These are phyloP conservation scores for Bos indicus DNA, from an alignment of 2,113 vertebrate species.

Conservation along the genomic window DNA sequence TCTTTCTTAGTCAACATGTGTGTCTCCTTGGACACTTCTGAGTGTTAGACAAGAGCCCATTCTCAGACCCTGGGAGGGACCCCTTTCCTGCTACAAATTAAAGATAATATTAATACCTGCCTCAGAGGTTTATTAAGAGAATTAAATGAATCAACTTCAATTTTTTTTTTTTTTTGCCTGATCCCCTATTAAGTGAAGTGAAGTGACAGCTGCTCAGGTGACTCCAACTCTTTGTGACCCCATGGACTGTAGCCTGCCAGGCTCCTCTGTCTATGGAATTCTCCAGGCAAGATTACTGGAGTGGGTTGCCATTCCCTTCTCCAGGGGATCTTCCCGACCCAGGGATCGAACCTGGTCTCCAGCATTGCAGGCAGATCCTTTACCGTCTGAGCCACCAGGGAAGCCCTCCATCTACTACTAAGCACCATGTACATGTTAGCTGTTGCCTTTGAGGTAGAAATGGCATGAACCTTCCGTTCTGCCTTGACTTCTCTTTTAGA, in stretches of 20 bases:
- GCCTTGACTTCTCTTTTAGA: background rate
- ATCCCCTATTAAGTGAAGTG: background rate
- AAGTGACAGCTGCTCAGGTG: background rate
- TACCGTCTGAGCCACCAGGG: background rate
- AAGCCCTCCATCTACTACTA: background rate
- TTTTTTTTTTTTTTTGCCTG: too few relatives aligned
- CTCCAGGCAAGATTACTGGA: background rate
- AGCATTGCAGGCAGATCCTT: background rate
- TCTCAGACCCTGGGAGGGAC: background rate
- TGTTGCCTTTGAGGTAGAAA: background rate
- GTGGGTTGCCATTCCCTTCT: background rate
- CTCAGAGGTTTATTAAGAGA: background rate
- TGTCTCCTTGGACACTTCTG: background rate
- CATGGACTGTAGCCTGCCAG: background rate
- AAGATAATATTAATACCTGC: background rate
- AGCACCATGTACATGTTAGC: background rate
- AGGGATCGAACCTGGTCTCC: background rate
- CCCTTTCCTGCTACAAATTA: background rate
- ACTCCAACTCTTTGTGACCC: background rate
- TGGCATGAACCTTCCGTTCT: background rate
- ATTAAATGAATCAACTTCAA: background rate
- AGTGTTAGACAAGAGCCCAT: background rate
- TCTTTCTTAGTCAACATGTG: background rate
- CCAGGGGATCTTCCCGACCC: background rate
- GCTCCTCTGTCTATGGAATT: background rate